Evolutionary conservation across 2,113 vertebrate genomes (phyloP).

Genomic region (Psilopsiagon aurifrons): DNA sequence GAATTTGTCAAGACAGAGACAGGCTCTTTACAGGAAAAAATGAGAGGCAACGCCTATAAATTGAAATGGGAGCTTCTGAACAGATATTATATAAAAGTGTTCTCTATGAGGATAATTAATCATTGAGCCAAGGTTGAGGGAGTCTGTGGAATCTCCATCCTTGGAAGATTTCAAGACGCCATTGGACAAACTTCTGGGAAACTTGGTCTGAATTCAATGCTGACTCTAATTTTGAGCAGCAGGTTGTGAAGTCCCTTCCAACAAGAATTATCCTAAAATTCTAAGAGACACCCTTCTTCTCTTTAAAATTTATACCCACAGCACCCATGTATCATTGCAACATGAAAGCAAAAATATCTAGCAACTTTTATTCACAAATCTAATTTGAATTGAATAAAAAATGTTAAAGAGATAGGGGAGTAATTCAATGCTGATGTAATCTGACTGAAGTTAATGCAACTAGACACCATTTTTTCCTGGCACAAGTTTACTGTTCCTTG

Average conservation of each 20-base stretch:
- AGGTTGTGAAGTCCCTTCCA: not conserved
- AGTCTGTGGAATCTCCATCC: not conserved
- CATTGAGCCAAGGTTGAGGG: not conserved
- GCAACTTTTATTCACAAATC: not conserved
- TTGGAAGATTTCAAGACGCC: not conserved
- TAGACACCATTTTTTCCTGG: not conserved
- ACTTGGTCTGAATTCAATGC: not conserved
- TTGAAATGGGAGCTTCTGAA: not conserved
- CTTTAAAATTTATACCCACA: not conserved
- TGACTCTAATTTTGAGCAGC: not conserved
- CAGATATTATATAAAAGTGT: not conserved
- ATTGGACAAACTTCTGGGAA: not conserved
- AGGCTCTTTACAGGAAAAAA: not conserved
- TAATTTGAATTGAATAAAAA: not conserved
- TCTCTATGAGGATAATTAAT: not conserved
- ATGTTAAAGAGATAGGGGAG: not conserved
- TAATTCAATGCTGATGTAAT: not conserved
- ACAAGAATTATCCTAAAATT: not conserved
- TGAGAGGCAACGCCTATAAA: not conserved
- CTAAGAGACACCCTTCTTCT: not conserved
- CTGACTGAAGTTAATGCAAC: not conserved
- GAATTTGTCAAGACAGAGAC: not conserved
- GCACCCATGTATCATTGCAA: not conserved
- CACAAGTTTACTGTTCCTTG: not conserved
- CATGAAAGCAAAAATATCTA: not conserved